These are phyloP conservation scores for Myopa tessellatipennis DNA, from an alignment of 2,888 invertebrate genomes.

Conservation along the genomic window DNA sequence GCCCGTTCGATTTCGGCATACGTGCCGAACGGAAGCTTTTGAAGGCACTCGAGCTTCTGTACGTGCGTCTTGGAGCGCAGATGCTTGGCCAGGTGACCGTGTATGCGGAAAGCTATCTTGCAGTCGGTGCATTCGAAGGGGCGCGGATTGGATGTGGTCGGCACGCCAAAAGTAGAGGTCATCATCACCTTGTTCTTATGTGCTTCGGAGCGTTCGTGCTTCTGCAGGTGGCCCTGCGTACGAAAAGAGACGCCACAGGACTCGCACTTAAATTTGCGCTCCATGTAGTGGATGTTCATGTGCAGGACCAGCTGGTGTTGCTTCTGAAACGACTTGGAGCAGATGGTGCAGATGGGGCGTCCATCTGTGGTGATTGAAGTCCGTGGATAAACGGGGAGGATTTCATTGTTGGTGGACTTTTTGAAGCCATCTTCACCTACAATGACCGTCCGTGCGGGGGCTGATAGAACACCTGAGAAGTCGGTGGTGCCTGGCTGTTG, in stretches of 20 bases:
- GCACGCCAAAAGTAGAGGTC: conserved; percentile 86
- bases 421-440: conserved; percentile 75
- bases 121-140: conserved; percentile 97
- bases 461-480: conserved; percentile 62
- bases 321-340: conserved; percentile 92
- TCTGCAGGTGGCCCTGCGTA: conserved; percentile 90
- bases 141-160: conserved; percentile 89
- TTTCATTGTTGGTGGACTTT: conserved; percentile 64
- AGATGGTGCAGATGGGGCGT: conserved; percentile 84
- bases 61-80: conserved; percentile 96
- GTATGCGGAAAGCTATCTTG: conserved; percentile 94
- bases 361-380: conserved; percentile 73
- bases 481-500: conserved; percentile 63
- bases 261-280: conserved; percentile 90
- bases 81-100: conserved; percentile 97
- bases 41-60: conserved; percentile 90
- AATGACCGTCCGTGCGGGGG: conserved; percentile 67
- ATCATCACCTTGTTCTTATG: conserved; percentile 93
- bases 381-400: conserved; percentile 69
- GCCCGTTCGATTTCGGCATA: conserved; percentile 94
- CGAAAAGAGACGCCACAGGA: conserved; percentile 92
- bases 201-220: conserved; percentile 91
- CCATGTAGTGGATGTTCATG: conserved; percentile 95
- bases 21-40: conserved; percentile 92
- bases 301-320: conserved; percentile 90